Conservation (phyloP, 2,888 invertebrate genomes). For the Clunio marinus region DNA sequence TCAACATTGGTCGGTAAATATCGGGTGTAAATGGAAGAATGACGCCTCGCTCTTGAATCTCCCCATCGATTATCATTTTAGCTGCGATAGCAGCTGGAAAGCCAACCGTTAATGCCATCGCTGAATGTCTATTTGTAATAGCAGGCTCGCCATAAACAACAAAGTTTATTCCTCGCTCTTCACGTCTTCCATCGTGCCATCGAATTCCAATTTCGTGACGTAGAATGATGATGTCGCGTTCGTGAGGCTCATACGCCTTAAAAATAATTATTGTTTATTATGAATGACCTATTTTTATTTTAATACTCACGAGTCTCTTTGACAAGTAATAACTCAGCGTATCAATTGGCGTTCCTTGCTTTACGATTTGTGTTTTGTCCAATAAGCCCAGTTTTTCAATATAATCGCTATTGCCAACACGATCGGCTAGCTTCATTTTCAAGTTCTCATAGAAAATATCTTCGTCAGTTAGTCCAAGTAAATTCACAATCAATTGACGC, state of each 20-base stretch:
- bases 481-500: constrained; percentile 81
- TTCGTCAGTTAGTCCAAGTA: constrained; percentile 75
- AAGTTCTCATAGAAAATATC: constrained; percentile 93
- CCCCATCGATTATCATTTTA: constrained; percentile 96
- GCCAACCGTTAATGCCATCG: constrained; percentile 93
- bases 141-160: constrained; percentile 79
- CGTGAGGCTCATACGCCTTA: constrained; percentile 59
- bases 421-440: constrained; percentile 74
- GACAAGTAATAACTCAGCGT: constrained; percentile 87
- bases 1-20: constrained; percentile 88
- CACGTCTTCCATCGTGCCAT: constrained; percentile 83
- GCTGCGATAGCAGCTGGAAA: constrained; percentile 93
- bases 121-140: constrained; percentile 68
- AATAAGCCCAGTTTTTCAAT: constrained; percentile 85
- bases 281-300: background rate
- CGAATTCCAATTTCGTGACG: constrained; percentile 89
- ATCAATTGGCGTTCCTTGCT: constrained; percentile 83
- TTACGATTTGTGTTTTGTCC: constrained; percentile 74
- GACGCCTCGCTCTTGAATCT: constrained; percentile 93
- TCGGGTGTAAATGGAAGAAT: constrained; percentile 87
- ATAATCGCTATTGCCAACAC: constrained; percentile 70
- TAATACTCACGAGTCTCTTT: constrained; percentile 66
- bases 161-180: constrained; percentile 78
- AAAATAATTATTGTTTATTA: background rate
- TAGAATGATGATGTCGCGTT: constrained; percentile 90